Evolutionary conservation across 2,113 vertebrate genomes (phyloP).

Genomic region (Neotragus moschatus): DNA sequence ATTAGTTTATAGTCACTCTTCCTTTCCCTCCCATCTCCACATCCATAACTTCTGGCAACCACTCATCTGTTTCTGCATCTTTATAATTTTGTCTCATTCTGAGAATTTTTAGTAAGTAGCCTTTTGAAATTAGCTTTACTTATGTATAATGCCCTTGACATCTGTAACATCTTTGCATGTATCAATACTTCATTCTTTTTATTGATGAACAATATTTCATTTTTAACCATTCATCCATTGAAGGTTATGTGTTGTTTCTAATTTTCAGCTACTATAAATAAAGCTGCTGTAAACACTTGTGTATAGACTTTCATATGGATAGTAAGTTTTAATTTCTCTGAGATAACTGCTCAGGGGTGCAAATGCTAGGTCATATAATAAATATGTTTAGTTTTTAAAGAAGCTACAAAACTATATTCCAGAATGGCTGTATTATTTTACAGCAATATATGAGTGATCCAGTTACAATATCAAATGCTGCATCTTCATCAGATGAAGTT

Average conservation of each 20-base stretch:
- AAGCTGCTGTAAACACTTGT: neutral
- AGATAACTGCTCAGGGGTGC: neutral
- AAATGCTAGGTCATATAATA: neutral
- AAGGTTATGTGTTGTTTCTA: neutral
- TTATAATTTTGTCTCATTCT: constrained; percentile 25
- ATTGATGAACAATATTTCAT: neutral
- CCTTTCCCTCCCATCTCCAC: neutral
- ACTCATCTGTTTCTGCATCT: neutral
- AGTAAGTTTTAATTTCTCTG: constrained; percentile 2
- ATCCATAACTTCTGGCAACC: neutral
- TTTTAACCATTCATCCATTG: neutral
- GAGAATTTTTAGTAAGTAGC: neutral
- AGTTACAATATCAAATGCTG: neutral
- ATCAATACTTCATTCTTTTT: neutral
- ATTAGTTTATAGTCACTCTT: neutral
- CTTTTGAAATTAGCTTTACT: neutral
- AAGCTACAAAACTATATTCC: neutral
- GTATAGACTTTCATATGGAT: neutral
- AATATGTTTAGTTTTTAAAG: neutral
- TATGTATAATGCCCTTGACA: neutral
- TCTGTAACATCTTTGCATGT: neutral
- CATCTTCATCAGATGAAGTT: neutral
- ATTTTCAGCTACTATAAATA: neutral
- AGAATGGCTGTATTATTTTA: neutral
- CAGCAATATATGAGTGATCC: neutral